Evolutionary conservation across 2,113 vertebrate species (phyloP).

Genomic region (Chamaetylas fuelleborni): DNA sequence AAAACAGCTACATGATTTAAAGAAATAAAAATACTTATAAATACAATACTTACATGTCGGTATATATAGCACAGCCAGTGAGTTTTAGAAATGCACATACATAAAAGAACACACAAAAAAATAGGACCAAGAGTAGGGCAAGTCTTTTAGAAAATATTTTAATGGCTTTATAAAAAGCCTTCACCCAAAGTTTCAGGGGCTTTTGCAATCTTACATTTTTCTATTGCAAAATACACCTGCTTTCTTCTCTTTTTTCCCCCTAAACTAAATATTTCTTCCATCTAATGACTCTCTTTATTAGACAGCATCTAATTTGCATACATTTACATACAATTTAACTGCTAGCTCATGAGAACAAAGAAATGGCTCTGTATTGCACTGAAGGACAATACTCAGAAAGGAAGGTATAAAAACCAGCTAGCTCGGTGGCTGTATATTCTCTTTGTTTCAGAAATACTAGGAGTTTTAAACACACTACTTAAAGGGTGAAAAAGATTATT

Average conservation of each 20-base stretch:
- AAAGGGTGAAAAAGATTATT: constrained; percentile 79
- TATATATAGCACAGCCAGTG: not conserved
- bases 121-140: constrained; percentile 64
- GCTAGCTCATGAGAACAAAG: constrained; percentile 85
- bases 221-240: constrained; percentile 81
- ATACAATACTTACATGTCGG: not conserved
- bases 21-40: not conserved
- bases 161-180: constrained; percentile 70
- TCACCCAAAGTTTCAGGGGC: constrained; percentile 69
- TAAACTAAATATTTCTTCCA: constrained; percentile 87
- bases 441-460: constrained; percentile 81
- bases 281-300: constrained; percentile 88
- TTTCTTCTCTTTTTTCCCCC: constrained; percentile 70
- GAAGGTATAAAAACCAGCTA: constrained; percentile 79
- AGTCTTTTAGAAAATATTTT: constrained; percentile 74
- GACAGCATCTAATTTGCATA: constrained; percentile 86
- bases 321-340: constrained; percentile 88
- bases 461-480: constrained; percentile 73
- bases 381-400: constrained; percentile 81
- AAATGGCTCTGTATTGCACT: constrained; percentile 81
- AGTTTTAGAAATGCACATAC: not conserved
- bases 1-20: not conserved
- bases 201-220: constrained; percentile 76
- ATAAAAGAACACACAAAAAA: constrained; percentile 38
- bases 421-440: constrained; percentile 74